Evolutionary conservation across 2,797 vertebrate genomes (phyloP), one percentile per base, ranked within the genome.

Genomic region (Ctenopoma multispine): DNA sequence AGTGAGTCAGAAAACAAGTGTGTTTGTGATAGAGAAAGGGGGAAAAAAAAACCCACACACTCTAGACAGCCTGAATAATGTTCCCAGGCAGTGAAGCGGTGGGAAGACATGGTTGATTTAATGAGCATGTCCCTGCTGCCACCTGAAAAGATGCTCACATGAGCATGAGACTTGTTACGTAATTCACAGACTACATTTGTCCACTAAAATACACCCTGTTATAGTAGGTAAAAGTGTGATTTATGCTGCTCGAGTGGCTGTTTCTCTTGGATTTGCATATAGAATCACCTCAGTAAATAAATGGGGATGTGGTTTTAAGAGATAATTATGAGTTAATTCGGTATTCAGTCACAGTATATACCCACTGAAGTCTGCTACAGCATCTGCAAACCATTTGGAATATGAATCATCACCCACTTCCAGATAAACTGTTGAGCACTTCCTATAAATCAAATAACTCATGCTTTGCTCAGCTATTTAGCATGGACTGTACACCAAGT

Each of bases 341-440:
- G 69, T 80, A 46, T 77, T 78, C 65, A 63, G 77, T 82, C 68
- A 15, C 82, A 72, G 66, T 61, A 31, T 64, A 63, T 80, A 75
- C 81, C 83, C 54, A 55, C 40, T 34, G 59, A 86, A 77, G 73
- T 72, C 62, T 82, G 74, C 72, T 56, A 1, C 67, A 68, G 79
- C 87, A 86, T 89, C 87, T 90, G 89, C 68, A 84, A 89, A 38
- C 76, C 77, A 90, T 91, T 89, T 87, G 75, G 69, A 86, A 79
- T 63, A 79, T 88, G 88, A 90, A 85, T 92, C 84, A 88, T 89
- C 88, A 80, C 69, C 80, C 65, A 72, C 79, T 88, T 89, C 77
- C 89, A 82, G 79, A 77, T 60, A 85, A 83, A 81, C 81, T 67
- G 72, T 85, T 75, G 61, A 83, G 69, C 78, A 82, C 76, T 85